Base-by-base conservation (phyloP, 2,797 vertebrate species). In the Galagoides demidoff region DNA sequence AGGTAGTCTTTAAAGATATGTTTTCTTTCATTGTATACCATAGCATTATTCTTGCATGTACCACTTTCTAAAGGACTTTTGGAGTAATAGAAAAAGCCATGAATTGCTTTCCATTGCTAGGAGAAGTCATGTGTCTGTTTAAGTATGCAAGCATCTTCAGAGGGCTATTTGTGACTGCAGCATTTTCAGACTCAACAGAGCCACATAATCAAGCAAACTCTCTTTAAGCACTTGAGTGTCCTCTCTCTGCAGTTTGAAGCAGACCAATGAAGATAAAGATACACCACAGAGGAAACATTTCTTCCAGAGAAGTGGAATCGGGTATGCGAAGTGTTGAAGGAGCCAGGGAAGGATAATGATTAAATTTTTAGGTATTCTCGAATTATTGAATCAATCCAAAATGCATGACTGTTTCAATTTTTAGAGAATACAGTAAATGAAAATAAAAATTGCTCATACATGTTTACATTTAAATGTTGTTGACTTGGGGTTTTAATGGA, bases 131-230 rank as follows among this genome's bases (percentile, higher is more conserved):
- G 70, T 64, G 83, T 95, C 93, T 94, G 17, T 89, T 93, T 97
- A 93, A 94, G 84, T 89, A 94, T 90, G 81, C 34, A 85, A 92
- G 79, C 70, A 85, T 96, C 83, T 97, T 95, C 92, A 82, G 82
- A 95, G 68, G 88, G 90, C 55, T 94, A 25, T 90, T 96, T 96
- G 95, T 94, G 95, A 95, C 89, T 85, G 81, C 71, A 87, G 83
- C 57, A 76, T 96, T 97, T 96, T 97, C 93, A 93, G 81, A 74
- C 89, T 91, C 92, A 91, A 55, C 73, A 78, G 85, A 96, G 55
- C 59, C 89, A 91, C 86, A 94, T 89, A 95, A 96, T 95, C 95
- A 97, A 96, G 96, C 88, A 93, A 96, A 96, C 78, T 84, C 68
- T 91, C 43, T 92, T 20, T 55, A 45, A 77, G 66, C 76, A 95